Conservation (phyloP, 2,888 invertebrate genomes). For the Drosophila formosana region DNA sequence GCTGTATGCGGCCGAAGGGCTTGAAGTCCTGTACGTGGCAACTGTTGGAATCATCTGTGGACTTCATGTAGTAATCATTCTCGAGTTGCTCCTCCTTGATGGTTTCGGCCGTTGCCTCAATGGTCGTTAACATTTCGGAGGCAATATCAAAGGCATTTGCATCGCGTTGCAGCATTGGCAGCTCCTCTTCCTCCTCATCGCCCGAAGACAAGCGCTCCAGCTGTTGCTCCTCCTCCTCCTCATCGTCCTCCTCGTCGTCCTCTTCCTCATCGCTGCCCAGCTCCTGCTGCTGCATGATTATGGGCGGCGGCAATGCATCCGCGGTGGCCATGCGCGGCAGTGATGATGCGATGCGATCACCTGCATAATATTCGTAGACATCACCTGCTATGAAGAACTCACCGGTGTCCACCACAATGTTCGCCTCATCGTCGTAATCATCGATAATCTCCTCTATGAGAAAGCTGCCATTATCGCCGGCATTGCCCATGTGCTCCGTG, state of each 20-base stretch:
- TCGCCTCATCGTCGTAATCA: constrained; percentile 81
- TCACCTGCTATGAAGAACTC: constrained; percentile 82
- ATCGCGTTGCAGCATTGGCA: constrained; percentile 44
- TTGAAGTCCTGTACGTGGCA: constrained; percentile 72
- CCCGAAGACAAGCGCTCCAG: constrained; percentile 61
- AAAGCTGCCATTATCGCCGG: constrained; percentile 72
- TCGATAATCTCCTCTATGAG: constrained; percentile 81
- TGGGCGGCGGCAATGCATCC: constrained; percentile 77
- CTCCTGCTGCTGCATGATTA: constrained; percentile 77
- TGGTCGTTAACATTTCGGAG: constrained; percentile 71
- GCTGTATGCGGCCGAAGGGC: constrained; percentile 50
- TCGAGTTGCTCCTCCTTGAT: constrained; percentile 77
- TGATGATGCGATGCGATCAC: constrained; percentile 59
- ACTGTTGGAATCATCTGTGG: constrained; percentile 74
- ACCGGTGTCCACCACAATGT: constrained; percentile 79
- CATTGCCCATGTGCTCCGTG: constrained; percentile 65
- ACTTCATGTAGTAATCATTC: constrained; percentile 71
- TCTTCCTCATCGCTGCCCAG: constrained; percentile 70
- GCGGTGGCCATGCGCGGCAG: constrained; percentile 67
- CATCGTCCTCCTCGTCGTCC: constrained; percentile 35
- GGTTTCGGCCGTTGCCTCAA: constrained; percentile 64
- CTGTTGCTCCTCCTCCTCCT: constrained; percentile 59
- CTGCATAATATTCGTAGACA: constrained; percentile 80
- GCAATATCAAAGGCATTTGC: constrained; percentile 70
- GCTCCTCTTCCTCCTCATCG: constrained; percentile 58